These are phyloP conservation scores for Dendrolimus kikuchii DNA, from an alignment of 1,140 invertebrate species.

Conservation along the genomic window DNA sequence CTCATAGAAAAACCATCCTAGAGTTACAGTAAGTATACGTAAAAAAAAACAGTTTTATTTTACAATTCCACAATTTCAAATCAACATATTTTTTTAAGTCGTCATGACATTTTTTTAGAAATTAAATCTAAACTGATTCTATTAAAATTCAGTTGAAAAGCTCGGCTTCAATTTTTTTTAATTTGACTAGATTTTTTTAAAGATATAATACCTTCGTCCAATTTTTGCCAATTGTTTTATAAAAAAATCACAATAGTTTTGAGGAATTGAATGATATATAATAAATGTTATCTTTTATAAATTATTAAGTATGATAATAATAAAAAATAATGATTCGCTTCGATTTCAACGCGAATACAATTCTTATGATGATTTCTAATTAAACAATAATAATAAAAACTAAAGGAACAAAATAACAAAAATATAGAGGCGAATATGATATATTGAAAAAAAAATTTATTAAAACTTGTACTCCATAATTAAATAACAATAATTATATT, in stretches of 20 bases:
- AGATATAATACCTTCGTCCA: conserved; percentile 55
- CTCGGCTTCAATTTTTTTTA: conserved; percentile 48
- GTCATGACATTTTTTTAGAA: conserved; percentile 22
- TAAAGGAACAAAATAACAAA: conserved; percentile 71
- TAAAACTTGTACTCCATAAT: conserved; percentile 71
- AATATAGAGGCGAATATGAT: conserved; percentile 61
- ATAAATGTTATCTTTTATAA: conserved; percentile 22
- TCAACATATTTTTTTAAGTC: conserved; percentile 40
- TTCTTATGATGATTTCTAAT: conserved; percentile 30
- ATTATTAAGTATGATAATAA: conserved; percentile 42
- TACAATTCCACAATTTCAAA: conserved; percentile 68
- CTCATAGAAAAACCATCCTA: conserved; percentile 49
- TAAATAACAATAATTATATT: conserved; percentile 71
- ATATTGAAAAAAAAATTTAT: conserved; percentile 66
- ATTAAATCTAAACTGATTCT: conserved; percentile 41
- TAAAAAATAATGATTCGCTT: conserved; percentile 40
- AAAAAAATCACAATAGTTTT: conserved; percentile 43
- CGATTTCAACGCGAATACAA: conserved; percentile 33
- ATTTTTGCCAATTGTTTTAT: conserved; percentile 37
- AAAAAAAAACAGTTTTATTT: conserved; percentile 48
- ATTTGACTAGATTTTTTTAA: conserved; percentile 64
- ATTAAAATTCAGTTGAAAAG: conserved; percentile 65
- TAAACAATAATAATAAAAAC: conserved; percentile 67
- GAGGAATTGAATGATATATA: conserved; percentile 61
- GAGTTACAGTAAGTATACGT: conserved; percentile 31